Evolutionary conservation across 2,113 vertebrate genomes (phyloP), one percentile per base, ranked within the genome.

Genomic region (Chaetodon auriga): DNA sequence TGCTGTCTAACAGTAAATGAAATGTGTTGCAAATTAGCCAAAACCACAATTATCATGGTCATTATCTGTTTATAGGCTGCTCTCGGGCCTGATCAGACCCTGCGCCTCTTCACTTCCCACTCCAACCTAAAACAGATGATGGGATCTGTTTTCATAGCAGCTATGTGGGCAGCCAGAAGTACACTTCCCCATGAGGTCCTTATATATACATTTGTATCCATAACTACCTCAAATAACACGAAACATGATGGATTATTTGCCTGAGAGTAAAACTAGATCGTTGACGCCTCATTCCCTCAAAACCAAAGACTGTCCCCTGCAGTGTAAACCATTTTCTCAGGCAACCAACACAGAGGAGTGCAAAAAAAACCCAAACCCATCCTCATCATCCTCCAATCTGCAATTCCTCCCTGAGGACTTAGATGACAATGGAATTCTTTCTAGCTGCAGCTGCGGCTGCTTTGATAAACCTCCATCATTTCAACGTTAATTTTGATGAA

Each of bases 381-480:
- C 30, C 30, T 30, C 30, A 30, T 63, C 75, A 8, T 62, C 70
- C 74, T 75, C 73, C 66, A 72, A 71, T 68, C 60, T 79, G 60
- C 53, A 53, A 25, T 85, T 80, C 60, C 62, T 78, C 88, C 89
- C 78, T n/a, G 2, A 46, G 87, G 87, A 87, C 75, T 68, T 21
- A 81, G 65, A 90, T 88, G 87, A 92, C 92, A 94, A 87, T 85
- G 77, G 49, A 64, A 78, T 65, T 84, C 57, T 84, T 85, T 89
- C 45, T 77, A 48, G 65, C 83, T 85, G 76, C 15, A 38, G 68
- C 83, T 85, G 76, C 13, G 48, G 85, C 75, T 60, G 75, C 87
- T 90, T 87, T 92, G 90, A 93, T 93, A 89, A 89, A 90, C 75
- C 81, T 81, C 80, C 70, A 75, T 88, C 80, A 85, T 90, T 89